These are phyloP conservation scores for Lymantria dispar DNA, from an alignment of 2,888 invertebrate species.

Conservation along the genomic window DNA sequence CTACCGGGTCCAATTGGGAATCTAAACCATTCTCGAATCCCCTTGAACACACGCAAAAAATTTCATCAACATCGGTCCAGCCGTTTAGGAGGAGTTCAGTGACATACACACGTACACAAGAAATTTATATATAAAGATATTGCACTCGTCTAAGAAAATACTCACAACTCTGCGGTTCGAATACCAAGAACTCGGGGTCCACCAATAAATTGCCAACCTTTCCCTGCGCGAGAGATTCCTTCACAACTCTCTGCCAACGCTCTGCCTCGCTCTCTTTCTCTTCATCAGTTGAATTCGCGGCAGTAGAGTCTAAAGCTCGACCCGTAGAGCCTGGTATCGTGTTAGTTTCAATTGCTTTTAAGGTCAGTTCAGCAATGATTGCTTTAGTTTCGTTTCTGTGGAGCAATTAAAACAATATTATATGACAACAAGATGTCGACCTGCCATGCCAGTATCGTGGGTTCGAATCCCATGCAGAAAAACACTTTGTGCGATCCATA, in stretches of 20 bases:
- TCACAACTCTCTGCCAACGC: conserved; percentile 82
- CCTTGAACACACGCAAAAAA: no score
- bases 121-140: no score
- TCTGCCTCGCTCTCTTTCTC: conserved; percentile 40
- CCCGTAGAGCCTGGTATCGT: conserved; percentile 82
- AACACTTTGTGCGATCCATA: no score
- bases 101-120: no score
- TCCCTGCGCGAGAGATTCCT: conserved; percentile 87
- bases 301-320: conserved; percentile 43
- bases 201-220: conserved; percentile 90
- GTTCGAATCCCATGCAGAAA: no score
- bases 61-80: no score
- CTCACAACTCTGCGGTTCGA: conserved; percentile 88
- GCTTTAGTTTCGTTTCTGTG: conserved; percentile 82
- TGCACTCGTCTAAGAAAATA: no score
- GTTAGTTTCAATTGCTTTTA: conserved; percentile 88
- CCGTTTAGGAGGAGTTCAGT: no score
- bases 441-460: no score
- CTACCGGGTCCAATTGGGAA: no score
- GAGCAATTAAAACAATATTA: neutral
- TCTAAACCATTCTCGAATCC: no score
- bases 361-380: conserved; percentile 88
- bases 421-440: no score
- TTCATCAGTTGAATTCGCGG: conserved; percentile 36
- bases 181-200: conserved; percentile 90